These are phyloP conservation scores for Panurus biarmicus DNA, from an alignment of 2,113 vertebrate species.

Conservation along the genomic window DNA sequence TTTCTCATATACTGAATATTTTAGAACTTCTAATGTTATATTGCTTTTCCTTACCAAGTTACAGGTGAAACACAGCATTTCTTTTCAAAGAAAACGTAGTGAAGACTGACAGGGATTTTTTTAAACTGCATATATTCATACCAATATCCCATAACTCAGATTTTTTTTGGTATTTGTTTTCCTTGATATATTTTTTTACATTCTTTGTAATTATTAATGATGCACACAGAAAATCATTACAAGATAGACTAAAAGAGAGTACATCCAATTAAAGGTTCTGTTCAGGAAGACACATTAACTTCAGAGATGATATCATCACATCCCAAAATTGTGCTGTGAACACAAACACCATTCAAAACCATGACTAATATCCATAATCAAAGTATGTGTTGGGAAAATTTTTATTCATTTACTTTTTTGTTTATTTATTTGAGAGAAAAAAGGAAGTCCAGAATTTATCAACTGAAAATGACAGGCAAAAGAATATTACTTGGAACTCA, in stretches of 20 bases:
- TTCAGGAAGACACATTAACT: neutral
- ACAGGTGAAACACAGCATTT: neutral
- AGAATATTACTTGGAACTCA: neutral
- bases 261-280: neutral
- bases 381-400: neutral
- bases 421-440: neutral
- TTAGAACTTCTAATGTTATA: neutral
- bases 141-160: fast-evolving
- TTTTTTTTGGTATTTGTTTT: neutral
- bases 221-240: neutral
- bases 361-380: conserved; percentile 1
- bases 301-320: neutral
- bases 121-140: neutral
- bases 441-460: neutral
- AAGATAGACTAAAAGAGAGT: neutral
- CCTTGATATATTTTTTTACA: neutral
- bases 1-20: neutral
- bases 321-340: neutral
- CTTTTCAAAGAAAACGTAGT: neutral
- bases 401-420: neutral
- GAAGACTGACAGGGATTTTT: neutral
- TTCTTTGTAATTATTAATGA: neutral
- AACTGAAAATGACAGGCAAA: neutral
- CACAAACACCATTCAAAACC: neutral
- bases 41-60: neutral